Percentiles rank a stretch among this genome's conserved stretches.
phyloP scores from a whole-genome alignment of 2,113 vertebrate genomes.

The Trachemys scripta region DNA sequence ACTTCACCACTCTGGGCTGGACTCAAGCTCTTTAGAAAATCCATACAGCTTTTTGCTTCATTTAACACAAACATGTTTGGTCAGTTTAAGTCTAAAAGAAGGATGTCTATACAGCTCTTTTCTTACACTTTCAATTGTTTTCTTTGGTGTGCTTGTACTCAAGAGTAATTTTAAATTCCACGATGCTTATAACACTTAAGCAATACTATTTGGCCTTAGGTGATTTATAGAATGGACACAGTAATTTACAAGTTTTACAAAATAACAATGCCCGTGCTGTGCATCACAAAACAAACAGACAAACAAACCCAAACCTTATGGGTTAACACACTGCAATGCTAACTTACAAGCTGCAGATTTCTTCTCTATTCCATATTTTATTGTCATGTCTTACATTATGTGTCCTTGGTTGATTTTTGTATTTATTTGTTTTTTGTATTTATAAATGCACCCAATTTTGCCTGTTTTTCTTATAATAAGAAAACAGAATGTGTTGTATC shows the following conservation, averaged over 20 bases:
- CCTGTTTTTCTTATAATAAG: not conserved
- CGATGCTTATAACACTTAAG: not conserved
- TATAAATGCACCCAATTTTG: not conserved
- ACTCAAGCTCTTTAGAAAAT: not conserved
- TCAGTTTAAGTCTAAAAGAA: not conserved
- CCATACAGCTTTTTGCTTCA: constrained; percentile 54
- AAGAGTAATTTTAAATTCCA: not conserved
- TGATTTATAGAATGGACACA: not conserved
- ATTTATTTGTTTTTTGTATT: not conserved
- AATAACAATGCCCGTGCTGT: accelerated
- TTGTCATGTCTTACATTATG: not conserved
- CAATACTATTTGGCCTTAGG: not conserved
- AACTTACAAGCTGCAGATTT: not conserved
- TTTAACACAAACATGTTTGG: constrained; percentile 40
- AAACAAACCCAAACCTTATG: not conserved
- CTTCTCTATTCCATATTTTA: not conserved
- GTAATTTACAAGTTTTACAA: not conserved
- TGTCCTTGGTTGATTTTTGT: not conserved
- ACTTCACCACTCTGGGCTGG: constrained; percentile 30
- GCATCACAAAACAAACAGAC: not conserved
- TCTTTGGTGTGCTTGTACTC: not conserved
- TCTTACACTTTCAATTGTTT: not conserved
- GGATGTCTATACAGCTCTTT: not conserved
- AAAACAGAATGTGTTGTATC: not conserved
- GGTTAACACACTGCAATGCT: not conserved